Conservation (phyloP, 2,888 invertebrate genomes). For the Villa cingulata region DNA sequence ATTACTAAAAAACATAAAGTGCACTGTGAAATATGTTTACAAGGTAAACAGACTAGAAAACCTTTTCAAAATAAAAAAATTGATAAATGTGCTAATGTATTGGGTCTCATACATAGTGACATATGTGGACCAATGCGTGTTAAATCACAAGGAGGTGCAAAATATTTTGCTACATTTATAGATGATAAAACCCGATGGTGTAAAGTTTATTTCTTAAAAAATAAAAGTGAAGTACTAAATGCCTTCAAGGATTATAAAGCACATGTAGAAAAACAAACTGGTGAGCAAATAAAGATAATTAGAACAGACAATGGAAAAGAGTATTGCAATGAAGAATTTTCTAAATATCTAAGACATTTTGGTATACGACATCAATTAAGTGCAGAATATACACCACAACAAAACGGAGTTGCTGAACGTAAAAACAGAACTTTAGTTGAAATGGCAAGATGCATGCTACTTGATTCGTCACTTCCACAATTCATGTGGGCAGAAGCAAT, state of each 20-base stretch:
- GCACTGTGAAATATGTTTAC: no score
- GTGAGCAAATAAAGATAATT: constrained; percentile 12
- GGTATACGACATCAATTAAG: constrained; percentile 12
- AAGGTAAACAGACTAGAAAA: constrained; percentile 13
- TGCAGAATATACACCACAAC: constrained; percentile 17
- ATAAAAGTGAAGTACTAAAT: constrained; percentile 13
- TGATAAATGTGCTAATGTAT: constrained; percentile 4
- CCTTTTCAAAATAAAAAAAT: constrained; percentile 12
- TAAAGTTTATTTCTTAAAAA: constrained; percentile 13
- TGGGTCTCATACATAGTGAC: constrained; percentile 6
- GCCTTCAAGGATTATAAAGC: constrained; percentile 15
- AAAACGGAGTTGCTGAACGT: constrained; percentile 17
- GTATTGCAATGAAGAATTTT: constrained; percentile 12
- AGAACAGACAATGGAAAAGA: constrained; percentile 16
- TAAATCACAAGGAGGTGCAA: constrained; percentile 12
- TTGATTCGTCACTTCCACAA: no score
- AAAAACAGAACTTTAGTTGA: constrained; percentile 16
- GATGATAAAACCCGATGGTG: constrained; percentile 12
- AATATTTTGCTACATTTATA: constrained; percentile 15
- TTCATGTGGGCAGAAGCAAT: constrained; percentile 15
- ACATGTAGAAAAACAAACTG: constrained; percentile 14
- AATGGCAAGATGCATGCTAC: constrained; percentile 15
- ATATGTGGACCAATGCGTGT: constrained; percentile 9
- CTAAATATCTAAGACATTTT: constrained; percentile 14
- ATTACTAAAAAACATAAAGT: no score